Evolutionary conservation across 2,888 invertebrate genomes (phyloP), one percentile per base, ranked within the genome.

Genomic region (Biston stratarius): DNA sequence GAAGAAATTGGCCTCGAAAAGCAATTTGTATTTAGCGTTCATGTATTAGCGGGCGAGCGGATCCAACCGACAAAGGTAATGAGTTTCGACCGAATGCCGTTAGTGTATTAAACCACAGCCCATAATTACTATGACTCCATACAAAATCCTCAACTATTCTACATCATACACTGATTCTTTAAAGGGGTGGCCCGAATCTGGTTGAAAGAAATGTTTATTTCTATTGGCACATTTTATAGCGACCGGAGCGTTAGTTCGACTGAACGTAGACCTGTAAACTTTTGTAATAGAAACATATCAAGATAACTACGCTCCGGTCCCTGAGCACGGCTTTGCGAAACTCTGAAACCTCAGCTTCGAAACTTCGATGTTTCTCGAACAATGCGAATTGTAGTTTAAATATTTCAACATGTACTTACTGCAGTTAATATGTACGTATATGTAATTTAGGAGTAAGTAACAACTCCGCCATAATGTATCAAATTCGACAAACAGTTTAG

Each of bases 51-150:
- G 73, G 71, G 87, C 79, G 76, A 74, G 70, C 74, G 65, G 65
- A 74, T 71, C 74, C 76, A 73, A 79, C 52, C 67, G 57, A 74
- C 73, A 77, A 84, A 83, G 91, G 90, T 91, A 83, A 89, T 81
- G 92, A 94, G 94, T 94, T 94, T 93, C 93, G 91, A 89, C 91
- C 92, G 91, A 89, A 81, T 84, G 92, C 93, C 92, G 92, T 87
- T 81, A 87, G 87, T 88, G 89, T 89, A 88, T 89, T 87, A 87
- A 83, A 85, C 84, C 87, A 83, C 86, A 76, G 86, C 89, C 90
- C 88, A 84, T 58, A 48, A 51, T 36, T 53, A 40, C 78, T 24
- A 24, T 24, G 3, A 24, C 1, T 81, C 78, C 72, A 72, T 71
- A 75, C 71, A 77, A 75, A 73, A 76, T 76, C 76, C 77, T 78